Base-by-base conservation (phyloP, 1,140 invertebrate genomes). In the Lepidostoma basale region DNA sequence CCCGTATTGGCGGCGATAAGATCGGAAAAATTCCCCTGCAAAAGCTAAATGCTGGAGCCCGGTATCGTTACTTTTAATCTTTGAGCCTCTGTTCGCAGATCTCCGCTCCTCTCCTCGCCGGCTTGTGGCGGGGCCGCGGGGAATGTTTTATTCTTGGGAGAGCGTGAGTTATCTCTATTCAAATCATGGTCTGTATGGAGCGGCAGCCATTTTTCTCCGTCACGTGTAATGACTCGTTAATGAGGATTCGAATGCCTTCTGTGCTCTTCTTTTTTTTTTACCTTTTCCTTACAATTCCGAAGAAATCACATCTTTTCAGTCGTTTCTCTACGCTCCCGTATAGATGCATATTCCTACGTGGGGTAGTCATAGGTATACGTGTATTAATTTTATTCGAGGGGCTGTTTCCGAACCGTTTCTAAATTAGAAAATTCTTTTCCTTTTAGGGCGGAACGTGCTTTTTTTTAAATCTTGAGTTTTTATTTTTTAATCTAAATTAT, bases 51-150 rank as follows among this genome's bases (percentile, higher is more conserved):
- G 52, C 9, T 49, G 23, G 45, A 49, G 23, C 45, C 30, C 33
- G 52, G 28, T 56, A 56, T 56, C 52, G 52, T 33, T 18, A 36
- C 52, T 56, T 58, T 40, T 63, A 62, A 68, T 69, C 62, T 69
- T 56, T 22, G 9, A 28, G 52, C 52, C 16, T 18, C 14, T 56
- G 28, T 56, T 33, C 28, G 52, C 30, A 22, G 52, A 56, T 56
- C 16, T 33, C 23, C 16, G 12, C 10, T 25, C 16, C 14, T 33
- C n/a, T 22, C 26, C 22, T n/a, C 22, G 23, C 22, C 28, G 18
- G 18, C 36, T 23, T n/a, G 33, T 12, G 3, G 16, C n/a, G 20
- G 12, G 30, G 3, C 30, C 3, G 20, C 18, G 28, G 14, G n/a
- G n/a, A 60, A 40, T 42, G 56, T 40, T 60, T 9, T 60, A 42